Percentiles rank a stretch among this genome's conserved stretches.
These are phyloP conservation scores for Rhopilema esculentum DNA, from an alignment of 30 jellyfish, hydroid and myxozoan species.

Conservation along the genomic window DNA sequence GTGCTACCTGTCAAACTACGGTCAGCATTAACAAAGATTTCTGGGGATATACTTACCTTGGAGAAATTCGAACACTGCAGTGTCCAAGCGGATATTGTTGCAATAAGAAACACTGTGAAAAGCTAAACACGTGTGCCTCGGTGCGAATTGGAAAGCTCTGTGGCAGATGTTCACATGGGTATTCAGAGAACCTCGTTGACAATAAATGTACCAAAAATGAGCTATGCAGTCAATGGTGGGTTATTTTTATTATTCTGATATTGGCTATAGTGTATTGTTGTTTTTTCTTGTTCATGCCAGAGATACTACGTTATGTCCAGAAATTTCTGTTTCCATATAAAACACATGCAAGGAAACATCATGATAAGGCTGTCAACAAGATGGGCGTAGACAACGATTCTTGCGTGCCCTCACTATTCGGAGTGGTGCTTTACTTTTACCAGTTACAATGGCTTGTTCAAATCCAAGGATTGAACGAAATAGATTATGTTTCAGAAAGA, in stretches of 20 bases:
- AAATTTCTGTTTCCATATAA: not conserved
- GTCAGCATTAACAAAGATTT: conserved; percentile 1
- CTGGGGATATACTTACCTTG: not conserved
- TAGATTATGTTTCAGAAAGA: not conserved
- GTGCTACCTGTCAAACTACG: conserved; percentile 9
- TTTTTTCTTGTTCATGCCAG: conserved; percentile 7
- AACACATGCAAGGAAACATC: not conserved
- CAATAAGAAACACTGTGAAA: conserved; percentile 6
- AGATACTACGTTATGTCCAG: not conserved
- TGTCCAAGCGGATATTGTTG: conserved; percentile 47
- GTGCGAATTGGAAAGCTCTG: conserved; percentile 41
- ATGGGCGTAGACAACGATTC: not conserved
- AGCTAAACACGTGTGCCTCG: conserved; percentile 16
- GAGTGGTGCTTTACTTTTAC: conserved; percentile 15
- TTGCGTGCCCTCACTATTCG: conserved; percentile 9
- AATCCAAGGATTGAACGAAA: not conserved
- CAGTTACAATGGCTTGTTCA: conserved; percentile 17
- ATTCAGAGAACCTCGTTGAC: conserved; percentile 17
- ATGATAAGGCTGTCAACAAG: not conserved
- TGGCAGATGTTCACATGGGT: conserved; percentile 30
- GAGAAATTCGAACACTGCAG: not conserved
- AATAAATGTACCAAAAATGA: conserved; percentile 10
- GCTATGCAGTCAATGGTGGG: conserved; percentile 11
- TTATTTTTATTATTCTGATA: not conserved
- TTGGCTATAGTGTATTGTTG: not conserved